Evolutionary conservation across 2,888 invertebrate genomes (phyloP).

Genomic region (Rotaria magnacalcarata): DNA sequence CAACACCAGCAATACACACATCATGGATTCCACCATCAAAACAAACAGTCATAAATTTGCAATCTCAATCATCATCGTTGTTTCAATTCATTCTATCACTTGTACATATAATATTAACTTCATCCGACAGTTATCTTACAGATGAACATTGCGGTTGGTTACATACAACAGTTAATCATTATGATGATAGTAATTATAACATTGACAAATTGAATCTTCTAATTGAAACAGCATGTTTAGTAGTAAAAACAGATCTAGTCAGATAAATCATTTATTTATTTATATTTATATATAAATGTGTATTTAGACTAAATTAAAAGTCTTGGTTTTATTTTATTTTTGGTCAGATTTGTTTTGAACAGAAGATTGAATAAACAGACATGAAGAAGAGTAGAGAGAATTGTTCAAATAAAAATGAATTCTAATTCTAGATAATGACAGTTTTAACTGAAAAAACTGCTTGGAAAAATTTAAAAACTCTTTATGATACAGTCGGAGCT

Average conservation of each 20-base stretch:
- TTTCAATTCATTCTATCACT: background rate
- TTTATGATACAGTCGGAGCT: slow-evolving; percentile 69
- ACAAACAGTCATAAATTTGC: background rate
- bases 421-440: background rate
- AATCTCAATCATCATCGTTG: background rate
- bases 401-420: background rate
- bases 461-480: slow-evolving; percentile 72
- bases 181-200: background rate
- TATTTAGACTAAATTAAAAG: background rate
- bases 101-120: background rate
- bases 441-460: slow-evolving; percentile 66
- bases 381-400: background rate
- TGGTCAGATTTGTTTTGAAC: background rate
- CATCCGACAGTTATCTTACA: background rate
- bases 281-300: background rate
- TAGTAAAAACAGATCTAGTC: background rate
- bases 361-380: background rate
- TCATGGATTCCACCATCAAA: slow-evolving; percentile 24
- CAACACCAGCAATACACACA: background rate
- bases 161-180: background rate
- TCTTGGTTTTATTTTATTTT: background rate
- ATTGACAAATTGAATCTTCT: background rate
- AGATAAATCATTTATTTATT: background rate
- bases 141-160: background rate
- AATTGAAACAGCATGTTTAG: background rate